Conservation (phyloP, 2,113 vertebrate genomes). For the Phylloscopus whistleri region DNA sequence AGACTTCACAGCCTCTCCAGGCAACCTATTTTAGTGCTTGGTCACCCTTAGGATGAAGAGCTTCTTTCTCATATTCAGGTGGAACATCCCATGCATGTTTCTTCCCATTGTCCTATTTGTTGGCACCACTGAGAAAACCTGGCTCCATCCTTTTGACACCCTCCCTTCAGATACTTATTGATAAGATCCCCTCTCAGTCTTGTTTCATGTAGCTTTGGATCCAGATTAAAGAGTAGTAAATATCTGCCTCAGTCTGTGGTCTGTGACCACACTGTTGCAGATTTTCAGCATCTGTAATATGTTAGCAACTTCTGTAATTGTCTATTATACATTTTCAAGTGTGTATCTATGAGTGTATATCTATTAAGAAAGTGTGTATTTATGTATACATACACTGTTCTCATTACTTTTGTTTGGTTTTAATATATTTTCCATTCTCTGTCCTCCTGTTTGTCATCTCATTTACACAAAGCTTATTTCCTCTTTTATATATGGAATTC, state of each 20-base stretch:
- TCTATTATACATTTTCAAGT: neutral
- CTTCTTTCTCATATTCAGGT: neutral
- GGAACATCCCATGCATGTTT: neutral
- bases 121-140: neutral
- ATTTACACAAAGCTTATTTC: neutral
- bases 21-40: fast-evolving
- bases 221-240: neutral
- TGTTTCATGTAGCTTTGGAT: neutral
- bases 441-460: neutral
- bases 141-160: neutral
- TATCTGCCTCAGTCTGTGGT: neutral
- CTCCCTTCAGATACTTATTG: neutral
- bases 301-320: neutral
- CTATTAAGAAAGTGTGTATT: neutral
- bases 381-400: neutral
- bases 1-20: neutral
- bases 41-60: neutral
- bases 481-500: neutral
- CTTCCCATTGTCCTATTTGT: neutral
- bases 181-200: neutral
- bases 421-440: neutral
- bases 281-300: neutral
- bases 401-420: neutral
- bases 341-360: neutral
- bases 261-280: neutral